phyloP scores from a whole-genome alignment of 2,888 invertebrate species.

The Volucella bombylans region DNA sequence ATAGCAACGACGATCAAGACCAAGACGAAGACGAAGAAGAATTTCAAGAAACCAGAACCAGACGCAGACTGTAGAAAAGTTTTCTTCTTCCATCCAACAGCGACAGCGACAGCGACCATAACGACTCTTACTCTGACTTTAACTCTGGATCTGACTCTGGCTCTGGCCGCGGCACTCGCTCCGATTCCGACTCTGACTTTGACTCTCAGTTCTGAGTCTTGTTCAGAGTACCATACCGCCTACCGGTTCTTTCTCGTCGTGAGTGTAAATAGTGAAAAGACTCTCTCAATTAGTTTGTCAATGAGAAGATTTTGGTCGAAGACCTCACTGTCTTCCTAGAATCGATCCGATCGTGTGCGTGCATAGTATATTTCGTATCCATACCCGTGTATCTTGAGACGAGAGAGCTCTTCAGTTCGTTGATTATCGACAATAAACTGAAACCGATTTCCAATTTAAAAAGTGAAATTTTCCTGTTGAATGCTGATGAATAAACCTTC shows the following conservation, averaged over 20 bases:
- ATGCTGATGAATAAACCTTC: constrained; percentile 12
- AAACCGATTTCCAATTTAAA: constrained; percentile 67
- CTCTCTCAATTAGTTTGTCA: constrained; percentile 49
- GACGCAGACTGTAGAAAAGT: constrained; percentile 48
- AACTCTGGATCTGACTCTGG: too few species aligned
- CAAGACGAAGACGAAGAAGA: constrained; percentile 31
- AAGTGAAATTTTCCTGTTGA: constrained; percentile 65
- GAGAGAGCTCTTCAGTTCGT: constrained; percentile 56
- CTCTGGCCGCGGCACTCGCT: too few species aligned
- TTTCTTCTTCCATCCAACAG: constrained; percentile 38
- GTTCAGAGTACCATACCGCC: background rate
- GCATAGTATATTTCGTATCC: constrained; percentile 28
- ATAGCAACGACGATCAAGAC: too few species aligned
- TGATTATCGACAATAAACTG: constrained; percentile 17
- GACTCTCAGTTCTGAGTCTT: constrained; percentile 10
- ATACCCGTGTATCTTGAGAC: background rate
- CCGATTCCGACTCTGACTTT: too few species aligned
- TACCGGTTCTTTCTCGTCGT: constrained; percentile 16
- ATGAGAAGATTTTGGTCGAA: constrained; percentile 60
- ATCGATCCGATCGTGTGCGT: constrained; percentile 41
- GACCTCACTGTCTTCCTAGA: constrained; percentile 49
- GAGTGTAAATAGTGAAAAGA: constrained; percentile 57
- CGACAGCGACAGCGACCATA: background rate
- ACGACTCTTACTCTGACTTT: too few species aligned
- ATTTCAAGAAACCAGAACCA: constrained; percentile 61